Conservation (phyloP, 2,113 vertebrate species). For the Dromiciops gliroides region DNA sequence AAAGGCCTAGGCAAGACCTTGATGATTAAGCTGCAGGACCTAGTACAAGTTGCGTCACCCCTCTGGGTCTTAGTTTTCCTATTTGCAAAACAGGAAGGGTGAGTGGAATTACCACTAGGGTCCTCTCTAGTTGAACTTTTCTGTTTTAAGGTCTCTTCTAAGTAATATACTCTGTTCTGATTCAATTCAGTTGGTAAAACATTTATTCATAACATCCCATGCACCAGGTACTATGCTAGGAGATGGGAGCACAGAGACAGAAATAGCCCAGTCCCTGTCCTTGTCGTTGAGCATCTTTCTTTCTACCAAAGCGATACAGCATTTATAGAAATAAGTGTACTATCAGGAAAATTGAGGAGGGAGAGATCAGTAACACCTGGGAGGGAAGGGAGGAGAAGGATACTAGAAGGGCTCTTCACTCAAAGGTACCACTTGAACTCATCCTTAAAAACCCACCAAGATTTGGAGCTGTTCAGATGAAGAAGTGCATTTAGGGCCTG, state of each 20-base stretch:
- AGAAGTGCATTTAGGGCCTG: neutral
- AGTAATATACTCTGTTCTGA: neutral
- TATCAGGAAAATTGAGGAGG: neutral
- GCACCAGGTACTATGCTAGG: too few relatives aligned
- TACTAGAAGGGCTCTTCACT: neutral
- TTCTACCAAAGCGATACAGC: neutral
- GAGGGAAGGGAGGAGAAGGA: neutral
- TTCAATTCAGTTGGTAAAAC: neutral
- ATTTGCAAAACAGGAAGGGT: neutral
- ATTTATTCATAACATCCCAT: too few relatives aligned
- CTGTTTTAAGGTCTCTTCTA: neutral
- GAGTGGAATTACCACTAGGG: neutral
- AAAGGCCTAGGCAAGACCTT: neutral
- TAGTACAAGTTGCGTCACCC: neutral
- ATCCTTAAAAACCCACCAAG: neutral
- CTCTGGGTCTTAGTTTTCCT: neutral
- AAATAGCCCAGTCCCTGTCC: too few relatives aligned
- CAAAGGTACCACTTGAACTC: neutral
- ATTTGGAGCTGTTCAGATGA: neutral
- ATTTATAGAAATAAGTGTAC: neutral
- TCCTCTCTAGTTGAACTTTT: neutral
- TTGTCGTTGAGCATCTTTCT: too few relatives aligned
- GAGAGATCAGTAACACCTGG: neutral
- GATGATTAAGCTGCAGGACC: neutral
- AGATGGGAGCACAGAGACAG: too few relatives aligned